Percentiles rank a stretch among this genome's conserved stretches.
Conservation (phyloP, 2,113 vertebrate genomes). For the Myiagra hebetior region DNA sequence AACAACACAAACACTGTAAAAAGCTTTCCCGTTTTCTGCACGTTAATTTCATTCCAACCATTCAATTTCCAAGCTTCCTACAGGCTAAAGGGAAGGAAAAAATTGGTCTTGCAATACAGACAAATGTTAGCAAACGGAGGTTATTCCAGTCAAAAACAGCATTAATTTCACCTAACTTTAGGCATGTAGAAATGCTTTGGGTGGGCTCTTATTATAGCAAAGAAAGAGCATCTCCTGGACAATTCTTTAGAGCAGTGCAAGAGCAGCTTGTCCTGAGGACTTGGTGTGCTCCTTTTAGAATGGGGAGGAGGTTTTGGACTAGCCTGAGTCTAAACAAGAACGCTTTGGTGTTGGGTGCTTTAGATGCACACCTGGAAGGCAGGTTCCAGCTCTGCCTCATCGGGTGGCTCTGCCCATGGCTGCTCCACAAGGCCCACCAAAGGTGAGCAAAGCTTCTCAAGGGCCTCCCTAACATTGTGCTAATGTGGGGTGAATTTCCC, state of each 20-base stretch:
- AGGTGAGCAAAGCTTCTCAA: not conserved
- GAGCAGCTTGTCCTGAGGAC: not conserved
- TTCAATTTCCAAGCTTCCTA: not conserved
- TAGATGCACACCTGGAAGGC: not conserved
- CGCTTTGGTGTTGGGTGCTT: not conserved
- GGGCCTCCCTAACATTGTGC: not conserved
- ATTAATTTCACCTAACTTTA: not conserved
- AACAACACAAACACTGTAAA: not conserved
- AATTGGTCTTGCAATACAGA: not conserved
- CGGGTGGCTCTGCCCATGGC: not conserved
- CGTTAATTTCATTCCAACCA: not conserved
- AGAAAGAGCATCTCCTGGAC: not conserved
- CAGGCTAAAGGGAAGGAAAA: not conserved
- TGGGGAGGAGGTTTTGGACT: not conserved
- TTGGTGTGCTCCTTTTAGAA: not conserved
- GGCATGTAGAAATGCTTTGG: not conserved
- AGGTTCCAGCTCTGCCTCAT: not conserved
- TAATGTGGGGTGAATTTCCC: accelerated
- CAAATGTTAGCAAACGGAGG: not conserved
- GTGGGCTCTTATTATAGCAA: accelerated
- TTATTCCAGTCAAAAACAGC: not conserved
- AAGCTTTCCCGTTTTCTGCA: not conserved
- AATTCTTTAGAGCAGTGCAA: not conserved
- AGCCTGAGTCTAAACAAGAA: not conserved
- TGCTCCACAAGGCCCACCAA: not conserved